Evolutionary conservation across 2,888 invertebrate species (phyloP).

Genomic region (Ochropleura leucogaster): DNA sequence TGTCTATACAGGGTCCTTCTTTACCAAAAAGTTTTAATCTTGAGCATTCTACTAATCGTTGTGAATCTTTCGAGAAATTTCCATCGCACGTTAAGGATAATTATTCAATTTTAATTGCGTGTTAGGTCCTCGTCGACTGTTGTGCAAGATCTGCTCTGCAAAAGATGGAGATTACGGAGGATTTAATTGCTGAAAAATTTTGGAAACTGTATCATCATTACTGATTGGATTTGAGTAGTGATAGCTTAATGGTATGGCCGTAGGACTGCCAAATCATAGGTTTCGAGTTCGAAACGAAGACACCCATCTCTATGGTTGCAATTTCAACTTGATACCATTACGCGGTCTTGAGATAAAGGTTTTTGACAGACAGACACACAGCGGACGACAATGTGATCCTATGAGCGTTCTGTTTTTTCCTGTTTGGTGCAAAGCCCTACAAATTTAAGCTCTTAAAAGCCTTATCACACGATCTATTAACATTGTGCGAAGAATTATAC

Average conservation of each 20-base stretch:
- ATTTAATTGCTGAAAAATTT: background rate
- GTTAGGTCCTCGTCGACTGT: background rate
- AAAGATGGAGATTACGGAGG: background rate
- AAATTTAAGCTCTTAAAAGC: background rate
- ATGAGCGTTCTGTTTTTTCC: too few relatives aligned
- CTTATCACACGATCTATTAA: background rate
- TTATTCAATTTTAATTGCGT: background rate
- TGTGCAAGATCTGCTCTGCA: background rate
- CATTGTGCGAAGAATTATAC: background rate
- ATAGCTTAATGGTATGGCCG: too few relatives aligned
- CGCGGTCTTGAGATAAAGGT: too few relatives aligned
- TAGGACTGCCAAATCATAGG: too few relatives aligned
- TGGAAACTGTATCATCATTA: background rate
- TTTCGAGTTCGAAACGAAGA: too few relatives aligned
- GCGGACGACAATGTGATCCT: too few relatives aligned
- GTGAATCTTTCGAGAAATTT: background rate
- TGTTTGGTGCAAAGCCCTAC: too few relatives aligned
- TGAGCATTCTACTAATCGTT: background rate
- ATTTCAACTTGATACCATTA: too few relatives aligned
- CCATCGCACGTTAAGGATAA: background rate
- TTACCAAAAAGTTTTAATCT: background rate
- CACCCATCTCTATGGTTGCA: too few relatives aligned
- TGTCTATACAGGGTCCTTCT: background rate
- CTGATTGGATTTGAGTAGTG: background rate
- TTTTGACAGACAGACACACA: too few relatives aligned